Percentiles rank a stretch among this genome's conserved stretches.
Conservation (phyloP, 1,140 invertebrate genomes). For the Phenacoccus solenopsis region DNA sequence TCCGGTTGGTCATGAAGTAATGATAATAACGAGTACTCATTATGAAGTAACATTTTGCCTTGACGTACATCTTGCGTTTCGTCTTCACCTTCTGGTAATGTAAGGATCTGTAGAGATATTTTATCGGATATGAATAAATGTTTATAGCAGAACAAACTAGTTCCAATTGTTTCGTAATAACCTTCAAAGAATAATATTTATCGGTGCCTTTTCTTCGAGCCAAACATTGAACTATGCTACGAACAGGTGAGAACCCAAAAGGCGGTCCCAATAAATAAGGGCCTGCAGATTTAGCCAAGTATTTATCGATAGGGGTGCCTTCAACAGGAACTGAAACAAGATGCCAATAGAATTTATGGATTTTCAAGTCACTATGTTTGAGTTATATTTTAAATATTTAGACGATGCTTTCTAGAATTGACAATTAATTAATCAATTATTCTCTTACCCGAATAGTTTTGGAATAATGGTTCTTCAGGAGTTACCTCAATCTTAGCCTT, state of each 20-base stretch:
- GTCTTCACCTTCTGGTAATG: slow-evolving; percentile 36
- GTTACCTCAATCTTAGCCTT: not conserved
- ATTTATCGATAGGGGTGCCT: slow-evolving; percentile 34
- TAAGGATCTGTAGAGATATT: slow-evolving; percentile 41
- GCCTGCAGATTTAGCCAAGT: slow-evolving; percentile 37
- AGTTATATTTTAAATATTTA: too few species aligned
- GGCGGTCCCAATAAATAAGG: slow-evolving; percentile 58
- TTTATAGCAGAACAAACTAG: too few species aligned
- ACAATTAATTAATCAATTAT: not conserved
- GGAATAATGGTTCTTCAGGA: not conserved
- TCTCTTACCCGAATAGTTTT: not conserved
- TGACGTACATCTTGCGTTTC: slow-evolving; percentile 65
- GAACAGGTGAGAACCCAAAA: slow-evolving; percentile 59
- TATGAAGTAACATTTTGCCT: slow-evolving; percentile 69
- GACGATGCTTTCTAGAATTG: too few species aligned
- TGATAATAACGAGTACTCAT: slow-evolving; percentile 63
- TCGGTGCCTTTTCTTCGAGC: slow-evolving; percentile 57
- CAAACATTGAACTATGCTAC: slow-evolving; percentile 65
- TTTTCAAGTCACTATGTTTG: too few species aligned
- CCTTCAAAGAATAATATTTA: slow-evolving; percentile 65
- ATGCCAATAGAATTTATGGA: not conserved
- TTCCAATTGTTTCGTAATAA: too few species aligned
- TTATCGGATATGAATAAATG: too few species aligned
- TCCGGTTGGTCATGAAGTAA: slow-evolving; percentile 56
- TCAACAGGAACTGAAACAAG: slow-evolving; percentile 21